Conservation (phyloP, 2,797 vertebrate genomes). For the Hydrolagus colliei region DNA sequence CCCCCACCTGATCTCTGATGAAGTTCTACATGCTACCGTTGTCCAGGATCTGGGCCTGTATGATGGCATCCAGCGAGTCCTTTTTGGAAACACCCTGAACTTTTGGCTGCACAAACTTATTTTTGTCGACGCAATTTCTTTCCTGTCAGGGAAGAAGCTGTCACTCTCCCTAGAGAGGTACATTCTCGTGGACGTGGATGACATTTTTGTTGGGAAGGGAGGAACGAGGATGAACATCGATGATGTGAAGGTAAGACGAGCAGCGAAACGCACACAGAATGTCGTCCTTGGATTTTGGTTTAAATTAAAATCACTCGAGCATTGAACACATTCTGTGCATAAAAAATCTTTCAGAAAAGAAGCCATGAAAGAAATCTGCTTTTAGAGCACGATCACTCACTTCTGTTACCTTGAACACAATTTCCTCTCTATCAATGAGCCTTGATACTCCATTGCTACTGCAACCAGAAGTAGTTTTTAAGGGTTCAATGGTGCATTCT, state of each 20-base stretch:
- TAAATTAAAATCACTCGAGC: background rate
- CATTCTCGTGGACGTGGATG: constrained; percentile 91
- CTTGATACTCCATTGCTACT: background rate
- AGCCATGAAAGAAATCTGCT: background rate
- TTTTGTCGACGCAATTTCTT: constrained; percentile 84
- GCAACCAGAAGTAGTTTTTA: background rate
- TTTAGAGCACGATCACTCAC: background rate
- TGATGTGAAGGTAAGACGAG: constrained; percentile 83
- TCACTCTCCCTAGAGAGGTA: constrained; percentile 79
- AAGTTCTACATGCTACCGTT: constrained; percentile 68
- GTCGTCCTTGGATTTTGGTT: background rate
- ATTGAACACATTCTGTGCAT: background rate
- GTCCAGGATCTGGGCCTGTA: constrained; percentile 87
- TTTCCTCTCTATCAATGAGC: background rate
- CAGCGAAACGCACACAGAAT: background rate
- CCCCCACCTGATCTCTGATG: constrained; percentile 43
- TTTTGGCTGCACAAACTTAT: constrained; percentile 95
- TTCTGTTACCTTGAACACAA: constrained; percentile 11
- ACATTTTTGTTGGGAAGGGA: constrained; percentile 96
- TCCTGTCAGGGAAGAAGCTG: constrained; percentile 81
- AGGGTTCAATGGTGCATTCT: background rate
- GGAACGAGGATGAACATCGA: constrained; percentile 91
- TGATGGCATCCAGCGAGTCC: constrained; percentile 84
- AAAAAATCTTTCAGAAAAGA: background rate
- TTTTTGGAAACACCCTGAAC: constrained; percentile 87